Evolutionary conservation across 2,113 vertebrate species (phyloP).

Genomic region (Planiliza haematocheilus): DNA sequence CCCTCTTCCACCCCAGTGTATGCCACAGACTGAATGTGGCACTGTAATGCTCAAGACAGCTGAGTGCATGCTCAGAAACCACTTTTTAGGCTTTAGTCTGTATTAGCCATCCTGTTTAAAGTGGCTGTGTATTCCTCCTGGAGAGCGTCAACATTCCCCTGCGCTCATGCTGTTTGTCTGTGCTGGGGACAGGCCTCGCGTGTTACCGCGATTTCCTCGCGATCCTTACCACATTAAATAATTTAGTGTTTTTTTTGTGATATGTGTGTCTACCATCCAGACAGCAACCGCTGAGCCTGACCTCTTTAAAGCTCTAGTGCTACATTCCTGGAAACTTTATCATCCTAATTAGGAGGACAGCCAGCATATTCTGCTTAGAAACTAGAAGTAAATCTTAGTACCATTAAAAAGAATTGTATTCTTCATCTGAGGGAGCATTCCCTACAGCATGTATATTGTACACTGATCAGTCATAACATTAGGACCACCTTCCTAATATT

Average conservation of each 20-base stretch:
- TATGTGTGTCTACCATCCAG: constrained; percentile 3
- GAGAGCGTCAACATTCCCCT: constrained; percentile 28
- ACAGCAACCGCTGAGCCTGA: constrained; percentile 2
- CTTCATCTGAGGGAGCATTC: not conserved
- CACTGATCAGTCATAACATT: no score
- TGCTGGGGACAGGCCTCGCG: not conserved
- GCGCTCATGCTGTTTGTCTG: constrained; percentile 15
- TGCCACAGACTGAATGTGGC: no score
- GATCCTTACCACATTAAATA: constrained; percentile 25
- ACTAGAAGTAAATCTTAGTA: not conserved
- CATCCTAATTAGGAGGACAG: not conserved
- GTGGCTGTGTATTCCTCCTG: constrained; percentile 14
- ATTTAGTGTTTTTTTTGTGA: constrained; percentile 36
- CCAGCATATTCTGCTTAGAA: no score
- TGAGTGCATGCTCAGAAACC: not conserved
- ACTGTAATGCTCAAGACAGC: not conserved
- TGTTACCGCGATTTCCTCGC: constrained; percentile 17
- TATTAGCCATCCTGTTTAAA: constrained; percentile 14
- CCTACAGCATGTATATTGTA: not conserved
- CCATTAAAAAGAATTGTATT: not conserved
- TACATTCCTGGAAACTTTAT: constrained; percentile 8
- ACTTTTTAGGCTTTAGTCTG: not conserved
- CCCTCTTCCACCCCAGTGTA: no score
- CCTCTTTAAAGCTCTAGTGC: constrained; percentile 9
- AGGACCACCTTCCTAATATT: no score